phyloP scores from a whole-genome alignment of 2,113 vertebrate genomes.

The Dicrurus megarhynchus region DNA sequence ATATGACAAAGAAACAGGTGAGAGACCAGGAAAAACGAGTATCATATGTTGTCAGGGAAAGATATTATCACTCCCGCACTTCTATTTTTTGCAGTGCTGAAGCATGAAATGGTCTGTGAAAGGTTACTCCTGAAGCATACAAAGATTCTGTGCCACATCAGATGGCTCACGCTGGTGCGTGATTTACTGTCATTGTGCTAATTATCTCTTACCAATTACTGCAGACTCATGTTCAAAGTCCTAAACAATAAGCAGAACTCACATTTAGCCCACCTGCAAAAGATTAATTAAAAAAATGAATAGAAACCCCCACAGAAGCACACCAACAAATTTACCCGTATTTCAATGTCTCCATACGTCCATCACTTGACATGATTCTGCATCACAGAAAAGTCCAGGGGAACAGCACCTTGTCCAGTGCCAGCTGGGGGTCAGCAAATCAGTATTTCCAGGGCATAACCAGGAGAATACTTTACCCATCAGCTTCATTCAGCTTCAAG shows the following conservation, averaged over 20 bases:
- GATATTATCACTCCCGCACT: not conserved
- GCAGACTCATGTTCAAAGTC: not conserved
- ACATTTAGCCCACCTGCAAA: not conserved
- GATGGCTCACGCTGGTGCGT: not conserved
- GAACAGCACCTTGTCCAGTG: not conserved
- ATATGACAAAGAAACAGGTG: not conserved
- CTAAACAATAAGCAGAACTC: not conserved
- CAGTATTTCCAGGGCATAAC: not conserved
- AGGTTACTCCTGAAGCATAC: not conserved
- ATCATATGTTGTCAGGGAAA: not conserved
- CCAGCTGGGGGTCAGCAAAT: not conserved
- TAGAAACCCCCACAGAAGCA: fast-evolving
- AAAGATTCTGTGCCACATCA: not conserved
- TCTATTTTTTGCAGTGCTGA: not conserved
- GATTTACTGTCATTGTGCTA: not conserved
- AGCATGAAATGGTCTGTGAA: not conserved
- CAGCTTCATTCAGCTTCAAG: not conserved
- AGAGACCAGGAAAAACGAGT: not conserved
- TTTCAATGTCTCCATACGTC: not conserved
- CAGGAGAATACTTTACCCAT: not conserved
- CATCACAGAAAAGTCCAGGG: not conserved
- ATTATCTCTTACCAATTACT: not conserved
- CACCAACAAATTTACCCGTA: not conserved
- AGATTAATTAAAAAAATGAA: not conserved
- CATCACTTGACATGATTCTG: fast-evolving